Base-by-base conservation (phyloP, 2,113 vertebrate genomes). In the Tautogolabrus adspersus region DNA sequence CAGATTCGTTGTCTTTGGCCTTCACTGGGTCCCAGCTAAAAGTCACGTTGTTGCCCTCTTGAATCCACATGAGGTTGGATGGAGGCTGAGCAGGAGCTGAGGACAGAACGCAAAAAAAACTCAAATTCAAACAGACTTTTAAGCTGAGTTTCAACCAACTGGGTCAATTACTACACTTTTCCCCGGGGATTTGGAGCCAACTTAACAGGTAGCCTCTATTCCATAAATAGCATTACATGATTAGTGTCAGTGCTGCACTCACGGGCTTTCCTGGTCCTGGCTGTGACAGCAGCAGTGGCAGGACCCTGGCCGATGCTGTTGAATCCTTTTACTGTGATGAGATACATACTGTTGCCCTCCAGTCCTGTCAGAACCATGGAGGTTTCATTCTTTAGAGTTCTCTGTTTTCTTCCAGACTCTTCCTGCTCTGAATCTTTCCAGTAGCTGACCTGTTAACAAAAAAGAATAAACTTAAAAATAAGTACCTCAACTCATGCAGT, bases 291-390 rank as follows among this genome's bases (percentile, higher is more conserved):
- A 1, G 84, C 26, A 72, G 96, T 97, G 34, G 95, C 88, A 65
- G 98, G 98, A 77, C 98, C 97, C 46, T 96, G 97, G 42, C 98
- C 98, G 16, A 97, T 97, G 82, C 93, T 96, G 18, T 99, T 99
- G 92, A 96, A 99, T 0, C 97, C 98, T 79, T 95, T 96, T 52
- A 98, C 97, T 0, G 94, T 95, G 88, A 98, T 83, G 82, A 94
- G 94, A 85, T 99, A 99, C 22, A 94, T 75, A 0, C 94, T 97
- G 86, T 98, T 96, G 62, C 97, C 97, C 86, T 98, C 96, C 62
- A 99, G 87, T 47, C 96, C 96, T 8, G 95, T 95, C 91, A 99
- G 83, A 19, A 97, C 88, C 86, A 96, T 77, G 21, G 95, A 95
- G 0, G 97, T 97, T 75, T 97, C 96, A 21, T 98, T 98, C 84